phyloP scores from a whole-genome alignment of 2,113 vertebrate genomes.

The Dendropsophus ebraccatus region DNA sequence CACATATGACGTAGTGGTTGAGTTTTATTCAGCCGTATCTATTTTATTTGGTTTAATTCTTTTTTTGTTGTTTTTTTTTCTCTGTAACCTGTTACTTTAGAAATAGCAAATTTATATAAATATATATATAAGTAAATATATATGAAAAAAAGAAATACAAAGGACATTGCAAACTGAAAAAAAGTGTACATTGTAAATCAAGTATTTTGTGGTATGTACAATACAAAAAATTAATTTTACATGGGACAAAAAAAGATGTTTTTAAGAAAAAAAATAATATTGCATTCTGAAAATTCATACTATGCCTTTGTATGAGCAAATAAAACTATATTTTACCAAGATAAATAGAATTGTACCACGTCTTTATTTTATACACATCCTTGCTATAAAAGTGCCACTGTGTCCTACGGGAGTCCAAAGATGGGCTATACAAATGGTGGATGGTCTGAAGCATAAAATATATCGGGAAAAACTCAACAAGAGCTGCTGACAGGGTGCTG shows the following conservation, averaged over 20 bases:
- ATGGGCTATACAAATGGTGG: too few species aligned
- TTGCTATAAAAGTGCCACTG: too few species aligned
- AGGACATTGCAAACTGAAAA: slow-evolving; percentile 65
- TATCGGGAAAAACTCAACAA: too few species aligned
- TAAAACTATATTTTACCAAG: slow-evolving; percentile 98
- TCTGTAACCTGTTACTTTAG: slow-evolving; percentile 83
- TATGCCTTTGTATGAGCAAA: slow-evolving; percentile 98
- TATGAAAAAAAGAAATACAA: slow-evolving; percentile 68
- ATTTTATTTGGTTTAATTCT: slow-evolving; percentile 63
- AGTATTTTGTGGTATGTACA: slow-evolving; percentile 97
- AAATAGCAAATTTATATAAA: slow-evolving; percentile 79
- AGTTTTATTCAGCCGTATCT: slow-evolving; percentile 86
- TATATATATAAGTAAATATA: slow-evolving; percentile 53
- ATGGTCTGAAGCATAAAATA: too few species aligned
- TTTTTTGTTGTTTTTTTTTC: slow-evolving; percentile 49
- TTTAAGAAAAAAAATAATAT: slow-evolving; percentile 81
- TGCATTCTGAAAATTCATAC: slow-evolving; percentile 94
- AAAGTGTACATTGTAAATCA: slow-evolving; percentile 73
- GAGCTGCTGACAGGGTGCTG: too few species aligned
- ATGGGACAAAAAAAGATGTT: slow-evolving; percentile 86
- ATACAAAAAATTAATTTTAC: slow-evolving; percentile 93
- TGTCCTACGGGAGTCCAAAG: too few species aligned
- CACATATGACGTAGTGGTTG: slow-evolving; percentile 71
- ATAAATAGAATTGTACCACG: neutral
- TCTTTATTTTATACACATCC: neutral